Percentiles rank a stretch among this genome's conserved stretches.
These are phyloP conservation scores for Cydia splendana DNA, from an alignment of 1,140 invertebrate species.

Conservation along the genomic window DNA sequence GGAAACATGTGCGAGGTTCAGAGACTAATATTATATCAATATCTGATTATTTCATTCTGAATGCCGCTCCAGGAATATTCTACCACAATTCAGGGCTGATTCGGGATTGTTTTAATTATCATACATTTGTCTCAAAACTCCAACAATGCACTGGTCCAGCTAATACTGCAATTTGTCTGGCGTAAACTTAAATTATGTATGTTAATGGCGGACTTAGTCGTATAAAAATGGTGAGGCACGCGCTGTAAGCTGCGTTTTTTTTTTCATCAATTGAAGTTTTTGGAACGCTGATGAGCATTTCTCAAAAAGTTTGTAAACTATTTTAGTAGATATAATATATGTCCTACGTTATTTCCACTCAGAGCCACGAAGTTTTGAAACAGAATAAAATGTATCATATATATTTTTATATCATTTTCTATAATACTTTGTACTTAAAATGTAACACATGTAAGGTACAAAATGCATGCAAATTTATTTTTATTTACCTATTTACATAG, in stretches of 20 bases:
- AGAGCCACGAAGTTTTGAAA: too few species aligned
- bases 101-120: conserved; percentile 29
- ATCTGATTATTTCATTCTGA: background rate
- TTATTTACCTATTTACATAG: too few species aligned
- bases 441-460: too few species aligned
- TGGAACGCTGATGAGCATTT: background rate
- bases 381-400: too few species aligned
- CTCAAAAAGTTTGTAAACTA: background rate
- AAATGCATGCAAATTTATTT: too few species aligned
- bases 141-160: conserved; percentile 23
- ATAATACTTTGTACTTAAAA: too few species aligned
- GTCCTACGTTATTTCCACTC: too few species aligned
- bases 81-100: background rate
- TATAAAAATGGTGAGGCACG: background rate
- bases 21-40: background rate
- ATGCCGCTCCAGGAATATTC: background rate
- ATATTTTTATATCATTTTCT: too few species aligned
- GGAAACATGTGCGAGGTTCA: too few species aligned
- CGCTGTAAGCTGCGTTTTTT: background rate
- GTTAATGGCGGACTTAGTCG: conserved; percentile 27
- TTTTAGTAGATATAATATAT: too few species aligned
- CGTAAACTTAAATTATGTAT: conserved; percentile 26
- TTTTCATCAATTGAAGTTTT: background rate
- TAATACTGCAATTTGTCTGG: conserved; percentile 32
- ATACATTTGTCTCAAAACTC: conserved; percentile 17